phyloP scores from a whole-genome alignment of 2,888 invertebrate genomes.

The Spialia ferax region DNA sequence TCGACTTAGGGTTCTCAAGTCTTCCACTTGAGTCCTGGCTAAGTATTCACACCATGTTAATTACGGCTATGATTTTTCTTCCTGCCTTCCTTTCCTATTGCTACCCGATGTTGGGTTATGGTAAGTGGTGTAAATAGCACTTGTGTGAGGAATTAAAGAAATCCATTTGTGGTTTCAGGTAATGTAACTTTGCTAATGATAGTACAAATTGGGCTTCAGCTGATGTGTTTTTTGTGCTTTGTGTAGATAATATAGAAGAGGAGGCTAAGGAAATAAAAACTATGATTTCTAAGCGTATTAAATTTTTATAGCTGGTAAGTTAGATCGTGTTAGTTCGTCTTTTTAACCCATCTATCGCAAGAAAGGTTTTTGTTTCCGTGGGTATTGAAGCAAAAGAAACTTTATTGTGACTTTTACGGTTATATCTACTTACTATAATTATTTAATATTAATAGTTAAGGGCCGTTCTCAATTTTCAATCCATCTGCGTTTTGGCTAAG shows the following conservation, averaged over 20 bases:
- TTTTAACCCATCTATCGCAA: no score
- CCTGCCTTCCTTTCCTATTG: neutral
- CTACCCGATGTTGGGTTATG: slow-evolving; percentile 31
- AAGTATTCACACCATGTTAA: slow-evolving; percentile 39
- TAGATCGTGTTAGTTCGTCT: no score
- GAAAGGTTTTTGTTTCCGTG: no score
- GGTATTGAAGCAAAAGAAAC: no score
- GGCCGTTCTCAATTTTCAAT: no score
- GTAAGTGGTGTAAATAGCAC: slow-evolving; percentile 26
- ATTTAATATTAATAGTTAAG: no score
- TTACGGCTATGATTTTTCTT: slow-evolving; percentile 35
- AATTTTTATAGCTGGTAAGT: no score
- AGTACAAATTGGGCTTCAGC: neutral
- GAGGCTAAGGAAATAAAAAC: no score
- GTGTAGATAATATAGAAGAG: neutral
- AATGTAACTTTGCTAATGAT: slow-evolving; percentile 26
- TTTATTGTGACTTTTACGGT: no score
- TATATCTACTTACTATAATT: no score
- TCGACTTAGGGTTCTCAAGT: slow-evolving; percentile 31
- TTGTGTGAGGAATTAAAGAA: slow-evolving; percentile 7
- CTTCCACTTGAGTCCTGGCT: slow-evolving; percentile 19
- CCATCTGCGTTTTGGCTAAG: no score
- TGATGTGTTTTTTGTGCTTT: neutral
- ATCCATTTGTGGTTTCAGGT: slow-evolving; percentile 28
- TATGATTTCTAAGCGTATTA: no score